These are phyloP conservation scores for Eospalax fontanierii DNA, from an alignment of 2,797 vertebrate genomes.

Conservation along the genomic window DNA sequence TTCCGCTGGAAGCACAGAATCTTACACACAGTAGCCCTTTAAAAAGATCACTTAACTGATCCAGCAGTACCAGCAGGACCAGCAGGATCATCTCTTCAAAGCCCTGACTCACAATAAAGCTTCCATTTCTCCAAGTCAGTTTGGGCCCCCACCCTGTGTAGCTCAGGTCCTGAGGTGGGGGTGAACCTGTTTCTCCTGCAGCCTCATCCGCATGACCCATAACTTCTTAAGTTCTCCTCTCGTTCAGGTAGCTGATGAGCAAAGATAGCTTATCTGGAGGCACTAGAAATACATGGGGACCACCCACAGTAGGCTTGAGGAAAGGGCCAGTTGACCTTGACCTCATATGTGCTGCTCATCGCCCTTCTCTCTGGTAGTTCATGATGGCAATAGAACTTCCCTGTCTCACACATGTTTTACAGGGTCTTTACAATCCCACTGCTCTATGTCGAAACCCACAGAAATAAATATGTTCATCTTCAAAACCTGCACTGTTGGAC, in stretches of 20 bases:
- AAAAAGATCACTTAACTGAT: not conserved
- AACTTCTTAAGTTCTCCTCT: not conserved
- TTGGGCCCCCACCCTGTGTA: too few relatives aligned
- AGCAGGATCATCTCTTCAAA: rapidly evolving
- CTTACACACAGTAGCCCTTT: not conserved
- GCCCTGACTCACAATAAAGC: not conserved
- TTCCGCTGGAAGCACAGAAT: not conserved
- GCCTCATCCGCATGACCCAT: not conserved
- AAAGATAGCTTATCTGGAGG: not conserved
- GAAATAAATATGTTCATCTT: slow-evolving; percentile 72
- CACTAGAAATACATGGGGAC: not conserved
- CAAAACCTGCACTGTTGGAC: not conserved
- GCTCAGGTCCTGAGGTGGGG: not conserved
- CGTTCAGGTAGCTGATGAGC: not conserved
- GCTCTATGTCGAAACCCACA: not conserved
- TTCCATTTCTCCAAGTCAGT: not conserved
- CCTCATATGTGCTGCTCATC: not conserved
- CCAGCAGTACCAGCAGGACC: not conserved
- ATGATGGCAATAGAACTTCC: not conserved
- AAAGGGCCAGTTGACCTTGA: not conserved
- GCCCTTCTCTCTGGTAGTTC: not conserved
- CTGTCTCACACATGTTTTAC: slow-evolving; percentile 67
- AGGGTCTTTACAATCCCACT: not conserved
- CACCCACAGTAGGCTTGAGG: not conserved
- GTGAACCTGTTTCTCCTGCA: not conserved